These are phyloP conservation scores for Gortyna flavago DNA, from an alignment of 2,888 invertebrate genomes.

Conservation along the genomic window DNA sequence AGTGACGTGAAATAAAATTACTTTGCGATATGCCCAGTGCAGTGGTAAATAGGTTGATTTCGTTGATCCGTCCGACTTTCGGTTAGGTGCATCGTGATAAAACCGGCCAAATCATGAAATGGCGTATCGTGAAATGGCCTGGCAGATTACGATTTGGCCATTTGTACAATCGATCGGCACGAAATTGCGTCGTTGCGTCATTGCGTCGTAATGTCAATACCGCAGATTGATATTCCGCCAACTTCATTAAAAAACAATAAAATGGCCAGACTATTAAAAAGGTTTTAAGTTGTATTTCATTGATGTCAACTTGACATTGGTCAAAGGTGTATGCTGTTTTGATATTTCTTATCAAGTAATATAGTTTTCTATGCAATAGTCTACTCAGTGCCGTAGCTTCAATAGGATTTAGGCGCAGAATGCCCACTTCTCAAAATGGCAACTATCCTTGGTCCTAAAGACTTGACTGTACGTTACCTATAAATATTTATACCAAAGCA, in stretches of 20 bases:
- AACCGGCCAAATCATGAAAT: not conserved
- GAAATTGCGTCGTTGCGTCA: not conserved
- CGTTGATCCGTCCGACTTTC: too few species aligned
- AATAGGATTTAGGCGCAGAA: too few species aligned
- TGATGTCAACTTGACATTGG: not conserved
- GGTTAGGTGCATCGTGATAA: too few species aligned
- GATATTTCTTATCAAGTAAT: not conserved
- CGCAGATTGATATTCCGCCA: not conserved
- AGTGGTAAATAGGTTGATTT: too few species aligned
- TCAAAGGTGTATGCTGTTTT: not conserved
- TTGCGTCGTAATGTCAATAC: not conserved
- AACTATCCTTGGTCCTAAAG: too few species aligned
- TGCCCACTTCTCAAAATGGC: too few species aligned
- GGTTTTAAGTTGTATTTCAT: not conserved
- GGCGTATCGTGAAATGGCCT: not conserved
- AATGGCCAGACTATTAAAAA: not conserved
- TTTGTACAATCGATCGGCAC: not conserved
- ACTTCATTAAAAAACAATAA: not conserved
- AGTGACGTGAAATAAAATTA: too few species aligned
- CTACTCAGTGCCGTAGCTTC: not conserved
- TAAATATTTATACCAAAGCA: slow-evolving; percentile 27
- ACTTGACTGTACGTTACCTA: slow-evolving; percentile 2
- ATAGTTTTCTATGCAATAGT: not conserved
- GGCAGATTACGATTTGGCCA: not conserved
- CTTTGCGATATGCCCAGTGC: too few species aligned